phyloP scores from a whole-genome alignment of 2,797 vertebrate genomes.

The Coranthus polyacanthus region DNA sequence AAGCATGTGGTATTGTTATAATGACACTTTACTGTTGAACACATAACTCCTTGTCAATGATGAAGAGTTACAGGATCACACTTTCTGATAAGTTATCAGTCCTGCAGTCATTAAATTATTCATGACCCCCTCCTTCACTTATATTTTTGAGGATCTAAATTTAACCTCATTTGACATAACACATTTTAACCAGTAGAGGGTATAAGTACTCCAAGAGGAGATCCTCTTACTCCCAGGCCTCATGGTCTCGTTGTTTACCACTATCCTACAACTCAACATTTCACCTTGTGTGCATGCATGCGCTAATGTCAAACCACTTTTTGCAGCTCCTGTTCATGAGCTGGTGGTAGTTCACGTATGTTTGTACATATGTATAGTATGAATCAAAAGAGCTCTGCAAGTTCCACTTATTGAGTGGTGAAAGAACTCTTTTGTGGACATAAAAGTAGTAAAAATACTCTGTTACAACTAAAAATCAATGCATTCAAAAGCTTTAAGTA shows the following conservation, averaged over 20 bases:
- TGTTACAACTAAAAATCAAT: too few species aligned
- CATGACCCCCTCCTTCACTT: background rate
- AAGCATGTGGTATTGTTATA: too few species aligned
- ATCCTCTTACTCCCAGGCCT: slow-evolving; percentile 6
- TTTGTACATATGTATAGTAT: background rate
- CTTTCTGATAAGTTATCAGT: too few species aligned
- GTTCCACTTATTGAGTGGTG: too few species aligned
- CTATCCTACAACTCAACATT: slow-evolving; percentile 11
- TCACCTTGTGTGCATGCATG: slow-evolving; percentile 13
- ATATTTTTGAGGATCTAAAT: background rate
- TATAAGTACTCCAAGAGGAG: slow-evolving; percentile 80
- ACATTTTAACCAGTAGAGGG: slow-evolving; percentile 89
- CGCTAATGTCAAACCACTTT: slow-evolving; percentile 31
- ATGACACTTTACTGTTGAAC: too few species aligned
- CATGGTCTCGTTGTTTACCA: slow-evolving; percentile 25
- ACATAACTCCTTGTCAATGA: too few species aligned
- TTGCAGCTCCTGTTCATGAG: slow-evolving; percentile 32
- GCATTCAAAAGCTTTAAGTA: too few species aligned
- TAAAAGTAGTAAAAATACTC: too few species aligned
- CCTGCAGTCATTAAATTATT: too few species aligned
- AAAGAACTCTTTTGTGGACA: too few species aligned
- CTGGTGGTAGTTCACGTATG: slow-evolving; percentile 16
- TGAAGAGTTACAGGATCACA: too few species aligned
- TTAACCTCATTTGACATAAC: slow-evolving; percentile 57
- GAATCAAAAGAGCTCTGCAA: too few species aligned